Base-by-base conservation (phyloP, 2,888 invertebrate genomes). In the Augiades crinisus region DNA sequence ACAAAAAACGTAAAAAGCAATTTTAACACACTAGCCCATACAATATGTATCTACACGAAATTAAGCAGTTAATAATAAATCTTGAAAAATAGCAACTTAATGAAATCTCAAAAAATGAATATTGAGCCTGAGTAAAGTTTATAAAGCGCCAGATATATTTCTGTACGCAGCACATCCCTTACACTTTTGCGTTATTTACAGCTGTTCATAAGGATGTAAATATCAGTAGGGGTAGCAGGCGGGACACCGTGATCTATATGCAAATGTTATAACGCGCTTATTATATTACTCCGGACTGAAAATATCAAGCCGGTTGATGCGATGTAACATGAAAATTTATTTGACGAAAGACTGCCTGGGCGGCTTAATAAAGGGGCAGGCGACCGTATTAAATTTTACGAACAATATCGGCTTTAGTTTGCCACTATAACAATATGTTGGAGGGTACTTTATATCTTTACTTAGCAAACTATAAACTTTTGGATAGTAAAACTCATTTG, bases 181-280 rank as follows among this genome's bases (percentile, higher is more conserved):
- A 27, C 13, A 19, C 60, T 67, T 66, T 60, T 60, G 56, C 54
- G 58, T 75, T 77, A 78, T 81, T 82, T 79, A 80, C 70, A 64
- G 69, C 64, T 64, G 68, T 65, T 72, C 75, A 71, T 80, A 84
- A 78, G 81, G 78, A 78, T 67, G 75, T 73, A 77, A 79, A 79
- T 79, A 74, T 75, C 71, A 59, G 56, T 55, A 46, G 59, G 64
- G 71, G 65, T 65, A 65, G 65, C 68, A 66, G 69, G 63, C 62
- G 63, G 73, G 73, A 78, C 77, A 77, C 57, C 66, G 83, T 84
- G 88, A 87, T 89, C 82, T 88, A 87, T 84, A 89, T 89, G 89
- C 78, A 84, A 89, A 89, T 88, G 70, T 83, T 83, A 86, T 85
- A 84, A 81, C 84, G 80, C 81, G 85, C 81, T 86, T 88, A 88